A percentile compares a stretch with the other conserved stretches of the same genome.
Evolutionary conservation across 2,888 invertebrate species (phyloP).

Genomic region (Euzetes globulus): DNA sequence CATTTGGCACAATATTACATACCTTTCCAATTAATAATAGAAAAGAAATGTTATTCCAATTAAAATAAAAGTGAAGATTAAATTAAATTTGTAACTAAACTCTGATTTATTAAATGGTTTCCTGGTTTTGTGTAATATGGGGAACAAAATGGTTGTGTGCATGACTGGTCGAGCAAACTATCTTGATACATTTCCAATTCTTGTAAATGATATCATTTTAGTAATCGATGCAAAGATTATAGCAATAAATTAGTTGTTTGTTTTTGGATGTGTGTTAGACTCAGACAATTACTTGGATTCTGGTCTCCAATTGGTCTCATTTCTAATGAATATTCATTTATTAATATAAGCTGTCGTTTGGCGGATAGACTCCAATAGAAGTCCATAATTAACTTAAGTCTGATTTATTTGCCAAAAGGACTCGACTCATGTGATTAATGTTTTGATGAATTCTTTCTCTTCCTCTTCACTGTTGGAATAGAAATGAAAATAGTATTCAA

Average conservation of each 20-base stretch:
- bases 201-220: slow-evolving; percentile 6
- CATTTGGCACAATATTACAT: background rate
- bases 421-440: slow-evolving; percentile 8
- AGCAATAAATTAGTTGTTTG: too few species aligned
- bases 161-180: background rate
- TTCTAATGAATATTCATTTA: slow-evolving; percentile 15
- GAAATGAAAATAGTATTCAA: background rate
- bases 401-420: background rate
- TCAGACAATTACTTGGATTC: too few species aligned
- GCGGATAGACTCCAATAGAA: slow-evolving; percentile 4
- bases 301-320: background rate
- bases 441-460: background rate
- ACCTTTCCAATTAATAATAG: background rate
- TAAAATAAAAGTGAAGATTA: too few species aligned
- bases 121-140: too few species aligned
- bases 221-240: too few species aligned
- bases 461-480: background rate
- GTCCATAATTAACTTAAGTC: slow-evolving; percentile 13
- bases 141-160: too few species aligned
- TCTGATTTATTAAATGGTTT: too few species aligned
- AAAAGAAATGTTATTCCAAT: too few species aligned
- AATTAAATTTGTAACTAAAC: too few species aligned
- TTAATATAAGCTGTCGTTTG: background rate
- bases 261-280: too few species aligned
- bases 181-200: background rate